These are phyloP conservation scores for Mythimna ferrago DNA, from an alignment of 2,888 invertebrate genomes.

Conservation along the genomic window DNA sequence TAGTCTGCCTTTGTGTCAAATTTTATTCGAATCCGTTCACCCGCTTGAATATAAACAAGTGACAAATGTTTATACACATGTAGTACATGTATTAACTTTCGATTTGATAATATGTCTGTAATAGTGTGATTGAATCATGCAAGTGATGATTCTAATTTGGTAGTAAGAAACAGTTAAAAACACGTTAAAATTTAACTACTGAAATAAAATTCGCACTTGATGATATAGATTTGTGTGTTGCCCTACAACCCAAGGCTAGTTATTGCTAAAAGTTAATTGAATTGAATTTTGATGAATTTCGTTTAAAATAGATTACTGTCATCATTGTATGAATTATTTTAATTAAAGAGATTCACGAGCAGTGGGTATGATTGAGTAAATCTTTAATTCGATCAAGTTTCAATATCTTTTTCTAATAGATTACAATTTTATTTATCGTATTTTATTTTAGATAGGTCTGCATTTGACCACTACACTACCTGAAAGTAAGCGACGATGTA, in stretches of 20 bases:
- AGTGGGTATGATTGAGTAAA: neutral
- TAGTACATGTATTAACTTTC: no score
- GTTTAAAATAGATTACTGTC: constrained; percentile 2
- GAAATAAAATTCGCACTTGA: constrained; percentile 48
- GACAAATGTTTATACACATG: no score
- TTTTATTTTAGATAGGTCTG: neutral
- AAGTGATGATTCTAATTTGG: constrained; percentile 15
- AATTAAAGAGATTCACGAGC: constrained; percentile 1
- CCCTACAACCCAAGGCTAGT: constrained; percentile 39
- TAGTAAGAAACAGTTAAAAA: constrained; percentile 35
- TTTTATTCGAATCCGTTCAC: no score
- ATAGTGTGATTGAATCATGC: constrained; percentile 7
- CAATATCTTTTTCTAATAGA: neutral
- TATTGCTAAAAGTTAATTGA: constrained; percentile 52
- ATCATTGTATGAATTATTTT: constrained; percentile 7
- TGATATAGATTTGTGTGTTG: constrained; percentile 31
- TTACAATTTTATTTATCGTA: neutral
- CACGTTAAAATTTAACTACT: constrained; percentile 24
- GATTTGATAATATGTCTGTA: no score
- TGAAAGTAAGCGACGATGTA: neutral
- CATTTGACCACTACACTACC: neutral
- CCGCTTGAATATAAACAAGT: no score
- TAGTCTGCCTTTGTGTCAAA: no score
- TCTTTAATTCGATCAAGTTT: constrained; percentile 1
- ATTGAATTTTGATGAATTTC: neutral